Base-by-base conservation (phyloP, 1,140 invertebrate species). In the Drosophila rufa region DNA sequence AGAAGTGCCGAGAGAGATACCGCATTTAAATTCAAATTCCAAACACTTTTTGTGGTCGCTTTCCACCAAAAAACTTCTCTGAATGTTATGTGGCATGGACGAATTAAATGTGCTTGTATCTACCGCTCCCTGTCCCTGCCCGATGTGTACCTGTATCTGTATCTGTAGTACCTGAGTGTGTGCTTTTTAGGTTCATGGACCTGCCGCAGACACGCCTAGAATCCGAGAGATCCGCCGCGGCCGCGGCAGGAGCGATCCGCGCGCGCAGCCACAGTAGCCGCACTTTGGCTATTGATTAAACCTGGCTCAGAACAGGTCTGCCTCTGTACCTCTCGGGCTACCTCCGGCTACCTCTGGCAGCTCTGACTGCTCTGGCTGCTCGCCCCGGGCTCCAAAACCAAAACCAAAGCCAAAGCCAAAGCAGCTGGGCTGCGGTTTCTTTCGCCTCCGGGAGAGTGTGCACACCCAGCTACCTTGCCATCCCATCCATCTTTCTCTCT, bases 221-320 rank as follows among this genome's bases (percentile, higher is more conserved):
- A 86, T 86, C 78, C 82, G 53, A 84, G 75, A 71, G 69, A 85
- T 57, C 70, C 80, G 76, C 33, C 80, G 76, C 65, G 61, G 76
- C 33, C 80, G 76, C 65, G 61, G 64, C 51, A 66, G 77, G 55
- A 69, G 45, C 51, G 17, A 56, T 56, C 53, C 53, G 53, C 53
- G 53, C 53, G 53, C 53, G 25, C 55, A 62, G 65, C 74, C 71
- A 78, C 67, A 80, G 71, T 58, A 77, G 73, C 59, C 46, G 55
- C 71, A 68, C 81, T 73, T 64, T 66, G 65, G 69, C 84, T 87
- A 87, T 87, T 87, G 83, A 87, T 87, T 87, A 87, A 89, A 83
- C 84, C 82, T 66, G 73, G 84, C 84, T 89, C 77, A 89, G 85
- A 87, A 87, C 84, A 89, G 84, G 84, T 87, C 84, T 89, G 74